Evolutionary conservation across 2,797 vertebrate species (phyloP).

Genomic region (Semotilus atromaculatus): DNA sequence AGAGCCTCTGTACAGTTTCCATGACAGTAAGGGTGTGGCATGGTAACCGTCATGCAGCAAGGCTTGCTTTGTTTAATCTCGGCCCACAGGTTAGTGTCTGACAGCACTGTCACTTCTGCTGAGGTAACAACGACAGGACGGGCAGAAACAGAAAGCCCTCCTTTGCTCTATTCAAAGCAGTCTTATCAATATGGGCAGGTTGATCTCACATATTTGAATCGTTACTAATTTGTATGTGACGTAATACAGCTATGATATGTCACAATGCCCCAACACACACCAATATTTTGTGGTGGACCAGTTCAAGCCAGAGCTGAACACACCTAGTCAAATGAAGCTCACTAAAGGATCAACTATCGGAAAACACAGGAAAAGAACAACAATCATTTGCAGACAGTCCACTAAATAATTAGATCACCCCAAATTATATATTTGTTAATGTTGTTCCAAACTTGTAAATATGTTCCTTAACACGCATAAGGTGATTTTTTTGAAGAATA

Average conservation of each 20-base stretch:
- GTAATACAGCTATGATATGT: background rate
- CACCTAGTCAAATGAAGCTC: conserved; percentile 38
- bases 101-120: conserved; percentile 28
- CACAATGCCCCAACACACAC: background rate
- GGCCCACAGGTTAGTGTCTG: conserved; percentile 29
- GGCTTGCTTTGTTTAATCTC: conserved; percentile 65
- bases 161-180: conserved; percentile 19
- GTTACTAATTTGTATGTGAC: conserved; percentile 20
- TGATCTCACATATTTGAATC: conserved; percentile 24
- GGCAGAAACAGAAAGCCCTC: background rate
- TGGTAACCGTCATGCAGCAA: conserved; percentile 59
- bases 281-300: conserved; percentile 1
- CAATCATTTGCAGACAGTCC: background rate
- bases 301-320: conserved; percentile 14
- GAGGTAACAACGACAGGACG: background rate
- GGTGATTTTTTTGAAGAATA: background rate
- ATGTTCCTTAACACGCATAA: background rate
- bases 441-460: background rate
- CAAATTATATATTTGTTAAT: background rate
- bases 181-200: conserved; percentile 4
- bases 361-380: conserved; percentile 9
- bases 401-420: background rate
- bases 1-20: conserved; percentile 51
- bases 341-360: conserved; percentile 10
- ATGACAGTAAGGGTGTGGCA: conserved; percentile 63